phyloP scores from a whole-genome alignment of 2,888 invertebrate genomes.

The Schizaphis graminum region DNA sequence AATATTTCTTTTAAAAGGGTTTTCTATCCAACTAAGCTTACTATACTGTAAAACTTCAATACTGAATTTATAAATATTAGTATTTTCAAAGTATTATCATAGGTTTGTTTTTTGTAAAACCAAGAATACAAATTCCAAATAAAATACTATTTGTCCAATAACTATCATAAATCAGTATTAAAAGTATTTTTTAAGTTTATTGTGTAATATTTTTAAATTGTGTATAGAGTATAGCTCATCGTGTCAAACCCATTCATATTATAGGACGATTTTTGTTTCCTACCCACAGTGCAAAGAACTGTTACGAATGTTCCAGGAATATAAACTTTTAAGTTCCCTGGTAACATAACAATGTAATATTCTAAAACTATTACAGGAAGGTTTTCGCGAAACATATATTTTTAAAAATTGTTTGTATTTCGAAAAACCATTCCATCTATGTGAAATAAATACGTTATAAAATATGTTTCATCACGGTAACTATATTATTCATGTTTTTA shows the following conservation, averaged over 20 bases:
- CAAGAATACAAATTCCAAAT: background rate
- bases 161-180: background rate
- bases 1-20: background rate
- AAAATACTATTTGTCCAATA: background rate
- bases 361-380: too few species aligned
- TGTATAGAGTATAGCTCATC: background rate
- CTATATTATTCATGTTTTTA: too few species aligned
- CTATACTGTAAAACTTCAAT: background rate
- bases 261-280: background rate
- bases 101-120: background rate
- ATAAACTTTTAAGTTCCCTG: too few species aligned
- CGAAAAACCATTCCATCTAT: too few species aligned
- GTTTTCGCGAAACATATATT: too few species aligned
- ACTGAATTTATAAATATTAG: background rate
- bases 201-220: background rate
- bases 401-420: too few species aligned
- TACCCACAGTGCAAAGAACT: background rate
- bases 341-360: too few species aligned
- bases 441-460: too few species aligned
- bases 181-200: background rate
- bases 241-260: background rate
- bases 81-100: background rate
- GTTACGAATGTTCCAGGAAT: too few species aligned
- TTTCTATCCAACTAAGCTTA: background rate
- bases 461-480: too few species aligned